Base-by-base conservation (phyloP, 2,888 invertebrate genomes). In the Eupeodes luniger region DNA sequence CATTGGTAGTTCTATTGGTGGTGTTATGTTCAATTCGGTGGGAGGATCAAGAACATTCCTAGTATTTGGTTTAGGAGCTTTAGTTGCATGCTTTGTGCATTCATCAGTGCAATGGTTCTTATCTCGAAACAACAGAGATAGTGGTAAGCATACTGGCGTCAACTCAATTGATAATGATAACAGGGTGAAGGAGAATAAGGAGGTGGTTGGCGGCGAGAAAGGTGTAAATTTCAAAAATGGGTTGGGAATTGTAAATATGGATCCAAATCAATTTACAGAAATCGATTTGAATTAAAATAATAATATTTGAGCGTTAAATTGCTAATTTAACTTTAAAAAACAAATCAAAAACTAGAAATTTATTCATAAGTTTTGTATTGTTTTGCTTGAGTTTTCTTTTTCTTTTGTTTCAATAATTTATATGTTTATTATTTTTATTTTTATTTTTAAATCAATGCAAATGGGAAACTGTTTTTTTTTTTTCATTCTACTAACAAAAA, bases 1-100 rank as follows among this genome's bases (percentile, higher is more conserved):
- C 0, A 92, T 96, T 12, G 98, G 98, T 53, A 97, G 97, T 91
- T 95, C 96, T 12, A 93, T 97, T 72, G 97, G 96, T n/a, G 98
- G 98, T 0, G 92, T 95, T 7, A 92, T 97, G 51, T 96, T 96
- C 91, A 94, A 95, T n/a, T 91, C 92, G 0, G 95, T 95, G 78
- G 96, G 96, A 0, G 97, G 97, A 9, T 94, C 95, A 79, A 92
- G 94, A 62, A 96, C 96, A 0, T 97, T 97, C 93, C 95, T 95
- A 81, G 94, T 95, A 89, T 97, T 96, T 91, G 97, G 97, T 0
- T 94, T 96, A 69, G 96, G 95, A 0, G 95, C 97, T 0, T 94
- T 97, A 47, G 91, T 95, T 11, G 94, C 94, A 64, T 95, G 95
- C 90, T 91, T 94, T 4, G 76, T 96, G 6, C 96, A 96, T 92